These are phyloP conservation scores for Hypercompe scribonia DNA, from an alignment of 2,888 invertebrate genomes.

Conservation along the genomic window DNA sequence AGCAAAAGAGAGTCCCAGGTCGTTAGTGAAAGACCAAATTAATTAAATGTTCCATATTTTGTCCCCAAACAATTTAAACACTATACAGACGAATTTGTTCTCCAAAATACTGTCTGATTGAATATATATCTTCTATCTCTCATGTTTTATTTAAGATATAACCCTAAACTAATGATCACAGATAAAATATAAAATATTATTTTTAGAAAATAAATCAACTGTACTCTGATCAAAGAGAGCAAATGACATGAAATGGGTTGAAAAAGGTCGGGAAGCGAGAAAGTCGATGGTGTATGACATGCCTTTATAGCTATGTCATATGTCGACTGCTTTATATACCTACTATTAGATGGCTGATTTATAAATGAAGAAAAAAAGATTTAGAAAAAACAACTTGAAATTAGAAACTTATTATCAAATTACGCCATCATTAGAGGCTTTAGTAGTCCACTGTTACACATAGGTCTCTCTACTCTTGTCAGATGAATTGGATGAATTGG, in stretches of 20 bases:
- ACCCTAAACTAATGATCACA: neutral
- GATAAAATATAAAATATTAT: neutral
- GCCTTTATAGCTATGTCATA: neutral
- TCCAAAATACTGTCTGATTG: no score
- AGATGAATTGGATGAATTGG: no score
- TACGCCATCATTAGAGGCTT: no score
- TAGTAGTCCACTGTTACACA: no score
- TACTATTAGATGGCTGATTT: neutral
- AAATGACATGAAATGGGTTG: slow-evolving; percentile 38
- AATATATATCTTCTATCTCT: neutral
- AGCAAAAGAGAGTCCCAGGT: neutral
- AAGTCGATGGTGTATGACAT: slow-evolving; percentile 20
- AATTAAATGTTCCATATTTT: neutral
- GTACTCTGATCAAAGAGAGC: slow-evolving; percentile 40
- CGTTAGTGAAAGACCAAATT: neutral
- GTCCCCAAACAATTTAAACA: no score
- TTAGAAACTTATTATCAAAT: no score
- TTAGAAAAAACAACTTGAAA: neutral
- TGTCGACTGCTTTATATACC: neutral
- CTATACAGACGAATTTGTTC: no score
- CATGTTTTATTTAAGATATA: neutral
- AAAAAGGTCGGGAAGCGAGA: slow-evolving; percentile 41
- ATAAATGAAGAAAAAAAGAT: neutral
- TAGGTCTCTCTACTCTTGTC: no score
- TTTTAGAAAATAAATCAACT: slow-evolving; percentile 44